phyloP scores from a whole-genome alignment of 2,888 invertebrate species.

The Patella pellucida region DNA sequence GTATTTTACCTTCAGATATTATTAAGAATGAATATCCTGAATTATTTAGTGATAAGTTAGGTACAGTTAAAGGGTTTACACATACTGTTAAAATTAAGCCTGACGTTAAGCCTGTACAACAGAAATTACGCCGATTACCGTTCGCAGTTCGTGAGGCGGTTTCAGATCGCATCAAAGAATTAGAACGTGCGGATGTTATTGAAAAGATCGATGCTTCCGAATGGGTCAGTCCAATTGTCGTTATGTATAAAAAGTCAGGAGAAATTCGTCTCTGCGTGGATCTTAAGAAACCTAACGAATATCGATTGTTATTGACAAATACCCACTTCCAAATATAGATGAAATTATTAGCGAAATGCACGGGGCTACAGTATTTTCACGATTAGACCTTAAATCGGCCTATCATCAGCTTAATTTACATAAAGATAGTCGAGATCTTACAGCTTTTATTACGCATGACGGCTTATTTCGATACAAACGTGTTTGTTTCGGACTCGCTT shows the following conservation, averaged over 20 bases:
- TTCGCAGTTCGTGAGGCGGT: not conserved
- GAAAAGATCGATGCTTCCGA: constrained; percentile 14
- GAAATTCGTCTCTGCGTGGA: constrained; percentile 1
- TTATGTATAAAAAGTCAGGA: not conserved
- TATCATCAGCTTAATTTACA: not conserved
- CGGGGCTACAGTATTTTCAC: not conserved
- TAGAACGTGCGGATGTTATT: not conserved
- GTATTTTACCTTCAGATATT: too few relatives aligned
- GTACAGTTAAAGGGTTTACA: not conserved
- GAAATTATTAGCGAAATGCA: not conserved
- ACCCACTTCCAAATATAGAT: constrained; percentile 6
- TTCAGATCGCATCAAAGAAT: not conserved
- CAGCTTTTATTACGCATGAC: not conserved
- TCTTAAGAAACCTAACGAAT: not conserved
- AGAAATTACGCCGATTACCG: not conserved
- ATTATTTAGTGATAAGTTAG: not conserved
- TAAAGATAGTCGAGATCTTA: not conserved
- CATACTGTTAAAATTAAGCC: constrained; percentile 4
- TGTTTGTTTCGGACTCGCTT: not conserved
- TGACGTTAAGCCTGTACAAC: constrained; percentile 6
- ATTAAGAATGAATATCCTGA: not conserved
- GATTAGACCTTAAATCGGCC: not conserved
- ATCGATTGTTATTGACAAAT: not conserved
- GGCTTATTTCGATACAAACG: not conserved
- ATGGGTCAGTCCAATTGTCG: constrained; percentile 2